These are phyloP conservation scores for Fregetta grallaria DNA, from an alignment of 2,113 vertebrate genomes.

Conservation along the genomic window DNA sequence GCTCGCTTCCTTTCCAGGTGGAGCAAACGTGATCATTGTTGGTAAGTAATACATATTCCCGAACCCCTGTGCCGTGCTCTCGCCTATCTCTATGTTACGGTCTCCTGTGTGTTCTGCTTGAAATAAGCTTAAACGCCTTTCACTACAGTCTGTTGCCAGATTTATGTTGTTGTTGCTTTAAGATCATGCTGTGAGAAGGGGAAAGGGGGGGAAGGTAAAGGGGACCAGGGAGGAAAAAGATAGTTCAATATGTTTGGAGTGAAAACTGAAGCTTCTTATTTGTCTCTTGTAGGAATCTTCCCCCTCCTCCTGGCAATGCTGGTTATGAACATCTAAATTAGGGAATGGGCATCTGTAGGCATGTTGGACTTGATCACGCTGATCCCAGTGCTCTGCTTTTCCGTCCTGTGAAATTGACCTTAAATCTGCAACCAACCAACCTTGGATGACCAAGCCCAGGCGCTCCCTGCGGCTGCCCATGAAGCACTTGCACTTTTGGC, in stretches of 20 bases:
- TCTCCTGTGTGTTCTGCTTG: background rate
- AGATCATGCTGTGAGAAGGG: background rate
- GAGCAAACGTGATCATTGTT: background rate
- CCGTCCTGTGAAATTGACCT: background rate
- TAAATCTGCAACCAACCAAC: background rate
- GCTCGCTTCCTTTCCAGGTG: background rate
- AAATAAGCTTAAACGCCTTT: background rate
- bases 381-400: background rate
- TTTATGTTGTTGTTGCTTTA: background rate
- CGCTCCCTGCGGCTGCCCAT: background rate
- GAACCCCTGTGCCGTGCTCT: rapidly evolving
- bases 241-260: too few species aligned
- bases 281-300: background rate
- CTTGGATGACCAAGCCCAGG: background rate
- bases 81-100: background rate
- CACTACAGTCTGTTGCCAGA: background rate
- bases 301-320: constrained; percentile 24
- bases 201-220: background rate
- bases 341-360: background rate
- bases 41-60: background rate
- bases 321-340: background rate
- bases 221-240: background rate
- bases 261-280: background rate
- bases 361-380: background rate
- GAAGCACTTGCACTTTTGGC: background rate